Conservation (phyloP, 2,888 invertebrate species). For the Petrolisthes manimaculis region DNA sequence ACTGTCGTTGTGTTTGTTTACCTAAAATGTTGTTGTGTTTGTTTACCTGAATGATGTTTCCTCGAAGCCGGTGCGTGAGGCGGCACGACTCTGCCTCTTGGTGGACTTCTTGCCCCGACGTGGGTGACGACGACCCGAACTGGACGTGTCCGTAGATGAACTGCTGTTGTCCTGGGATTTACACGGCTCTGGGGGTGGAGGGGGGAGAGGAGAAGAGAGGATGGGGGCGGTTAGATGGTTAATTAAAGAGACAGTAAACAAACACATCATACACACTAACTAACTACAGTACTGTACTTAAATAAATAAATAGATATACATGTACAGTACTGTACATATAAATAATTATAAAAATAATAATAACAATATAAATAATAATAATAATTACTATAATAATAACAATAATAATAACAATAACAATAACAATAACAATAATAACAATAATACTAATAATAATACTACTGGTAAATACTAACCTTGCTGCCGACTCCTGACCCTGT, state of each 20-base stretch:
- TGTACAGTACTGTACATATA: too few relatives aligned
- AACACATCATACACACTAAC: not conserved
- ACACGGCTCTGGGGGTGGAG: conserved; percentile 34
- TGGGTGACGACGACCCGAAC: conserved; percentile 58
- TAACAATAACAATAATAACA: not conserved
- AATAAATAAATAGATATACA: too few relatives aligned
- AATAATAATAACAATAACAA: not conserved
- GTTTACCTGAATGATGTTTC: conserved; percentile 88
- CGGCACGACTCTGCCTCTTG: conserved; percentile 59
- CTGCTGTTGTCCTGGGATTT: conserved; percentile 62
- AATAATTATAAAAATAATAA: not conserved
- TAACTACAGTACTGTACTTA: too few relatives aligned
- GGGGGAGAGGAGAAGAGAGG: not conserved
- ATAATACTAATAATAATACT: not conserved
- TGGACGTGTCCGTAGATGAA: conserved; percentile 58
- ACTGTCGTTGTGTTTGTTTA: too few relatives aligned
- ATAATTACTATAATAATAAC: not conserved
- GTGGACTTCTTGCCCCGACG: conserved; percentile 58
- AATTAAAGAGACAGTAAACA: not conserved
- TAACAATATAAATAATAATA: not conserved
- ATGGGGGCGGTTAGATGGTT: not conserved
- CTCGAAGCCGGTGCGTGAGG: conserved; percentile 71
- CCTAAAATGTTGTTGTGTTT: too few relatives aligned
- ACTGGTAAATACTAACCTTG: conserved; percentile 41
- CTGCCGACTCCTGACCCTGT: conserved; percentile 60